Evolutionary conservation across 1,140 invertebrate species (phyloP), one percentile per base, ranked within the genome.

Genomic region (Sipha flava): DNA sequence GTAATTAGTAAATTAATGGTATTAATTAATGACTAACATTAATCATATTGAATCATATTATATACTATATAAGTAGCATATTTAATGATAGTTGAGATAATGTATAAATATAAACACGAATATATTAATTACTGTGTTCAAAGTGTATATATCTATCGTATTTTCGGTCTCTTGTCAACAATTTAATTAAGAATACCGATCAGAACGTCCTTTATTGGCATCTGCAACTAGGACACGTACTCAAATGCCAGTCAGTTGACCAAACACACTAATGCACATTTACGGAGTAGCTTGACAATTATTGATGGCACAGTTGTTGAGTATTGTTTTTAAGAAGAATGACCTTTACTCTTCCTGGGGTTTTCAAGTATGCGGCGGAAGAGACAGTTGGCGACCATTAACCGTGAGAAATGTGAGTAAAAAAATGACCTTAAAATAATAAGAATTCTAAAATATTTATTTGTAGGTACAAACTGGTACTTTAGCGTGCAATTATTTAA

Each of bases 281-380:
- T 77, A 59, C 72, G 34, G 47, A 70, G 62, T 45, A 37, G 45
- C 62, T 23, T 66, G 45, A 54, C 43, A 45, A 54, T 31, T 37
- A 54, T 68, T 52, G 37, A 81, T 82, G 82, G 68, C 80, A 23
- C 80, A 81, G 62, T 79, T 82, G 79, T 77, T 83, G 62, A 82
- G 80, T 52, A 82, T 83, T n/a, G 59, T 82, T 26, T 79, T 83
- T 77, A 81, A 83, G 59, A 83, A 81, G 37, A 83, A 80, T 68
- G 82, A 83, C 49, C 47, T 72, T 16, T 52, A 70, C 21, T 77
- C 81, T 14, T 68, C 80, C 6, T 83, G 82, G 82, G 82, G 82
- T 52, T 83, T 83, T 70, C 64, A 79, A 45, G 66, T 83, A 23
- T 66, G 64, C 18, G 82, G 81, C 1, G 82, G 82, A 49, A 26